These are phyloP conservation scores for Pardalotus punctatus DNA, from an alignment of 2,113 vertebrate genomes.

Conservation along the genomic window DNA sequence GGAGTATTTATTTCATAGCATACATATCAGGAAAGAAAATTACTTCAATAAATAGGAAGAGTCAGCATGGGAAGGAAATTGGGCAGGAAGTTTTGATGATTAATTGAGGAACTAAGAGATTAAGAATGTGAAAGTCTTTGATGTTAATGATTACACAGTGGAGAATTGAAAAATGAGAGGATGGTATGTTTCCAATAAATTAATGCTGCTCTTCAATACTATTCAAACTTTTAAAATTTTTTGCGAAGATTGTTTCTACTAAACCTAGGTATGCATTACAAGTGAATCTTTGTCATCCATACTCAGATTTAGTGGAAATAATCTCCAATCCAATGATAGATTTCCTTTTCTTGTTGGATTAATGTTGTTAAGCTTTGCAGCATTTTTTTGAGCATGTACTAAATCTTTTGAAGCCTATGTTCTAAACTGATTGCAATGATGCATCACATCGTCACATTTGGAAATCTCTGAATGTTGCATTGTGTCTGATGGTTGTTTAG, in stretches of 20 bases:
- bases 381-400: not conserved
- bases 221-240: fast-evolving
- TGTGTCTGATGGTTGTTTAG: not conserved
- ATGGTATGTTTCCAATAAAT: not conserved
- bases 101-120: not conserved
- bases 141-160: not conserved
- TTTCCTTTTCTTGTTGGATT: not conserved
- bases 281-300: not conserved
- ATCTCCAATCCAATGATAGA: not conserved
- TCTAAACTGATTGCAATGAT: not conserved
- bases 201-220: not conserved
- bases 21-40: not conserved
- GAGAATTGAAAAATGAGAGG: not conserved
- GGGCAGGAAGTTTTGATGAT: not conserved
- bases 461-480: not conserved
- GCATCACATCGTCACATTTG: not conserved
- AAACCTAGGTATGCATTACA: not conserved
- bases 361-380: not conserved
- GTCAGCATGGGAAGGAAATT: not conserved
- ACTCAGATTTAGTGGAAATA: not conserved
- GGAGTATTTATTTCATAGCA: not conserved
- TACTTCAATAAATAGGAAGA: not conserved
- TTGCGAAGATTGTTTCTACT: not conserved
- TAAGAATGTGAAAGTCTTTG: not conserved
- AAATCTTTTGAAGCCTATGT: not conserved